Evolutionary conservation across 2,888 invertebrate genomes (phyloP), one percentile per base, ranked within the genome.

Genomic region (Furcula furcula): DNA sequence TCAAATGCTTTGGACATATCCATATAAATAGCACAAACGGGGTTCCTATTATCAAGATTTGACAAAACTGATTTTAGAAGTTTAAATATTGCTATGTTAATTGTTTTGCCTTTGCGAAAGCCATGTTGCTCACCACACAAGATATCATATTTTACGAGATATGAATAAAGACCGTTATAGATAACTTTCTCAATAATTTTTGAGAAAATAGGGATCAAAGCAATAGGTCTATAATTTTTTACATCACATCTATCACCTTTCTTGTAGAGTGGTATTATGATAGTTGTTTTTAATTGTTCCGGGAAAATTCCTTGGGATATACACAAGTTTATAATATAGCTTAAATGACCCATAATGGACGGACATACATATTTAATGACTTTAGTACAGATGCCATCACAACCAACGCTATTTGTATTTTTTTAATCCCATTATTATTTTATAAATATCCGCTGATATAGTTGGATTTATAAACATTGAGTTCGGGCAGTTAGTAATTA

Each of bases 81-180:
- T 9, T 27, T 10, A 14, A 9, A 27, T 2, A 32, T 4, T 10
- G 32, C 26, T 9, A 13, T 14, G 15, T 27, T 32, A 14, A 13
- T 27, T n/a, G 14, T 19, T 3, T 3, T 19, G n/a, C 14, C 14
- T 19, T 42, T 42, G 44, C 45, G 33, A 36, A 33, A 31, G 34
- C 19, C 20, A 16, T 15, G 16, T 23, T 16, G 22, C 11, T 26
- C 32, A 39, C 46, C 29, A 37, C 36, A 36, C 27, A 40, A 48
- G 19, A n/a, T n/a, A n/a, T n/a, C n/a, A n/a, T n/a, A n/a, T n/a
- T n/a, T n/a, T n/a, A n/a, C n/a, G n/a, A n/a, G n/a, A n/a, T n/a
- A n/a, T n/a, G n/a, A n/a, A n/a, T n/a, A n/a, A n/a, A n/a, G n/a
- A n/a, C n/a, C n/a, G n/a, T n/a, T n/a, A n/a, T n/a, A n/a, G n/a